Evolutionary conservation across 92 coral and sea anemone species (phyloP).

Genomic region (Pocillopora meandrina): DNA sequence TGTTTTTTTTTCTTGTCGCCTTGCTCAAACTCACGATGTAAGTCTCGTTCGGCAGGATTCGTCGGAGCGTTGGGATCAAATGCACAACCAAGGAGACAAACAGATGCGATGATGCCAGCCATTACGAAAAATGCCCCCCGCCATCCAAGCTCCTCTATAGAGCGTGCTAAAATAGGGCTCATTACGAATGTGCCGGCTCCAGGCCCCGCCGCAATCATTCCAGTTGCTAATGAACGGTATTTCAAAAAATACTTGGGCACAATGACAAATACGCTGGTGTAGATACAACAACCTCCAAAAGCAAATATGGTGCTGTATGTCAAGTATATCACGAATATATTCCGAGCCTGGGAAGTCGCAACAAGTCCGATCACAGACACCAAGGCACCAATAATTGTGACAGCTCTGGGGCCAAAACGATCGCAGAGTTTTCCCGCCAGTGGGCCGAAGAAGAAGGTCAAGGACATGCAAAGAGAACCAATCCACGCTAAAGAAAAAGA

Average conservation of each 20-base stretch:
- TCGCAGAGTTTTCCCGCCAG: slow-evolving; percentile 53
- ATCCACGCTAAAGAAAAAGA: slow-evolving; percentile 47
- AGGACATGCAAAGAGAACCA: slow-evolving; percentile 44
- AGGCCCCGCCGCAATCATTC: slow-evolving; percentile 50
- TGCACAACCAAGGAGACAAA: slow-evolving; percentile 29
- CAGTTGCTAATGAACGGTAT: slow-evolving; percentile 41
- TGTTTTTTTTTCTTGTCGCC: neutral
- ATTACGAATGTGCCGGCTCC: slow-evolving; percentile 58
- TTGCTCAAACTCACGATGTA: neutral
- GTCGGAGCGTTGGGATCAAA: slow-evolving; percentile 36
- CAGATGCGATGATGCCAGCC: slow-evolving; percentile 25
- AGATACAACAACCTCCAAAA: slow-evolving; percentile 48
- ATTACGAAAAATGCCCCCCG: slow-evolving; percentile 38
- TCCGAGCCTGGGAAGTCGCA: slow-evolving; percentile 45
- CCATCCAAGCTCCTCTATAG: slow-evolving; percentile 49
- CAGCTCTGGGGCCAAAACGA: slow-evolving; percentile 45
- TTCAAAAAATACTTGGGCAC: slow-evolving; percentile 56
- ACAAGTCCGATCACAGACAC: slow-evolving; percentile 25
- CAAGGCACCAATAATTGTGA: slow-evolving; percentile 43
- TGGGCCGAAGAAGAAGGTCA: slow-evolving; percentile 50
- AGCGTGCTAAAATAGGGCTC: slow-evolving; percentile 45
- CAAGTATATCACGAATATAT: slow-evolving; percentile 35
- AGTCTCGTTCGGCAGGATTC: neutral
- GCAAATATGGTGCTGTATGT: slow-evolving; percentile 55
- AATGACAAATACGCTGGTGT: slow-evolving; percentile 40